These are phyloP conservation scores for Cheilosia variabilis DNA, from an alignment of 2,888 invertebrate genomes.

Conservation along the genomic window DNA sequence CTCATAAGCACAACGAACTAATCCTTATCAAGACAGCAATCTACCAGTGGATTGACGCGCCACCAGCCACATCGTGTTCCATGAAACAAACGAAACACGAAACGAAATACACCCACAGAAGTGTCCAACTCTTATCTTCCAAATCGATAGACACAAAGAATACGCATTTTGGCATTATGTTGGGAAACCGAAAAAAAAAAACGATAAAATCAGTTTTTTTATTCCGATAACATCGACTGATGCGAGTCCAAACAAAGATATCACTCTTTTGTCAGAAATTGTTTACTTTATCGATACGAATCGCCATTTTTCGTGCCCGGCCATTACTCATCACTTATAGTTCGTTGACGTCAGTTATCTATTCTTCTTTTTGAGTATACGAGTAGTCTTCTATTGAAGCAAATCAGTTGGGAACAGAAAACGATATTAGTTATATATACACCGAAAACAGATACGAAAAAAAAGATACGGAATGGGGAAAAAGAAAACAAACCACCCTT, in stretches of 20 bases:
- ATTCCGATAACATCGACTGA: background rate
- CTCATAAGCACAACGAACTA: no score
- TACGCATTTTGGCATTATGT: background rate
- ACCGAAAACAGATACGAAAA: background rate
- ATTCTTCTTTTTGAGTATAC: background rate
- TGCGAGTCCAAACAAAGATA: background rate
- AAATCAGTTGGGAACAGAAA: background rate
- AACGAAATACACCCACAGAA: no score
- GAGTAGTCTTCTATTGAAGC: background rate
- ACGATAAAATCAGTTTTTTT: background rate
- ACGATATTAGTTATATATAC: no score
- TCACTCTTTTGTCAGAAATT: background rate
- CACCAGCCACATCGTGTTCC: no score
- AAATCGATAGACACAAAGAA: no score
- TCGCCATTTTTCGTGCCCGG: background rate
- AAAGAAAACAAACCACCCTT: background rate
- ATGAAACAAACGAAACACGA: no score
- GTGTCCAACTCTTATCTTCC: no score
- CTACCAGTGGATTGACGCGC: no score
- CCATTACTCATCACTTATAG: background rate
- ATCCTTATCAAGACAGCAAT: no score
- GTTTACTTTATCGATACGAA: background rate
- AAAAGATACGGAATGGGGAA: background rate
- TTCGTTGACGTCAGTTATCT: slow-evolving; percentile 8
- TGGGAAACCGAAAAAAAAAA: background rate